Conservation (phyloP, 1,140 invertebrate genomes). For the Pseudachorutes palmiensis region DNA sequence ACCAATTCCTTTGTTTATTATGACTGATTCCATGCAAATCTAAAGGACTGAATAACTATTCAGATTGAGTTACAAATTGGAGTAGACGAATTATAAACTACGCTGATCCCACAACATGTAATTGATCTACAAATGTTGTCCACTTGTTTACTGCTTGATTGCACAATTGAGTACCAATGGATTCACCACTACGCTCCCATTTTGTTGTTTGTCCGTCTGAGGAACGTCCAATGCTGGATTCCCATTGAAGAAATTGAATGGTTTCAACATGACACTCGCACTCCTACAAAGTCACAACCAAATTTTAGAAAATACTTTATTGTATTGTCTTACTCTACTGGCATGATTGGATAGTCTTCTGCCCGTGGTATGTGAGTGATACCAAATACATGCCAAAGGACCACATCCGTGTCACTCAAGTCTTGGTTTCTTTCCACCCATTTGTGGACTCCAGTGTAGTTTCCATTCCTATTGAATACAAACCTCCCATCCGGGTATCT, state of each 20-base stretch:
- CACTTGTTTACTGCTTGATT: too few relatives aligned
- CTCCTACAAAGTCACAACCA: slow-evolving; percentile 15
- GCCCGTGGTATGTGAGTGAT: slow-evolving; percentile 17
- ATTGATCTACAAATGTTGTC: too few relatives aligned
- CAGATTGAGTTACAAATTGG: too few relatives aligned
- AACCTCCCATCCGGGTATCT: slow-evolving; percentile 19
- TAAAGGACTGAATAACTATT: too few relatives aligned
- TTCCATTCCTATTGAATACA: slow-evolving; percentile 25
- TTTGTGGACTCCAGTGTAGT: slow-evolving; percentile 17
- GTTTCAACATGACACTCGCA: slow-evolving; percentile 33
- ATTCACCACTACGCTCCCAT: background rate
- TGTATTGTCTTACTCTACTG: slow-evolving; percentile 24
- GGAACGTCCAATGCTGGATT: slow-evolving; percentile 36
- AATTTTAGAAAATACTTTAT: background rate
- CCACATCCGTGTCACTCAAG: slow-evolving; percentile 28
- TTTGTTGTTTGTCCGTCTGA: slow-evolving; percentile 9
- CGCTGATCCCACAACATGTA: too few relatives aligned
- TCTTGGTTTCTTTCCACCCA: slow-evolving; percentile 21
- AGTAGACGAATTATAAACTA: too few relatives aligned
- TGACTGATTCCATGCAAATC: too few relatives aligned
- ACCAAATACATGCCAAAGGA: slow-evolving; percentile 29
- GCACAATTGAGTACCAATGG: too few relatives aligned
- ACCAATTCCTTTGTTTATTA: too few relatives aligned
- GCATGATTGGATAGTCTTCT: slow-evolving; percentile 35
- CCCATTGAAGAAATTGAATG: slow-evolving; percentile 30